A percentile compares a stretch with the other conserved stretches of the same genome.
Evolutionary conservation across 2,888 invertebrate species (phyloP).

Genomic region (Agelastica alni): DNA sequence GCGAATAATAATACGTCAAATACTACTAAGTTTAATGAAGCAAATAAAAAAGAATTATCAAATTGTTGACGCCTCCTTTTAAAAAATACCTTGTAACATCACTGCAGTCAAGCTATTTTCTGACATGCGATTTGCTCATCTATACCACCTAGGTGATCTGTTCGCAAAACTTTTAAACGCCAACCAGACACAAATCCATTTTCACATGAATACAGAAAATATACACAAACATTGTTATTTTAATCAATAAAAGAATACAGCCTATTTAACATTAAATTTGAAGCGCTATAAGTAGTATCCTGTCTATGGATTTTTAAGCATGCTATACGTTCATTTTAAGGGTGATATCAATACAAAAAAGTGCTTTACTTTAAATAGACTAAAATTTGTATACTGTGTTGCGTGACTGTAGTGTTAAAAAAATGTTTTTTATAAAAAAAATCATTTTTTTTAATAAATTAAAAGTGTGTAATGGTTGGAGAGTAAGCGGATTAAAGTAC

Average conservation of each 20-base stretch:
- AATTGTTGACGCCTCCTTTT: neutral
- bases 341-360: too few species aligned
- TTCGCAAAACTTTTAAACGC: slow-evolving; percentile 11
- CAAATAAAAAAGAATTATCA: too few species aligned
- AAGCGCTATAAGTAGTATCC: slow-evolving; percentile 14
- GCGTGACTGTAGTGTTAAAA: too few species aligned
- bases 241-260: slow-evolving; percentile 10
- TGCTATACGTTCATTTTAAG: slow-evolving; percentile 2
- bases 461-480: too few species aligned
- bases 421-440: too few species aligned
- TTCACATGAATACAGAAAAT: slow-evolving; percentile 1
- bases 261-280: too few species aligned
- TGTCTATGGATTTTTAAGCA: slow-evolving; percentile 8
- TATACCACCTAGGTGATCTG: slow-evolving; percentile 24
- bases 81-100: neutral
- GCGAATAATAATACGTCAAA: too few species aligned
- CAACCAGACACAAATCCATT: slow-evolving; percentile 1
- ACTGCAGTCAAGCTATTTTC: slow-evolving; percentile 18
- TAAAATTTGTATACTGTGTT: too few species aligned
- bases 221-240: slow-evolving; percentile 13
- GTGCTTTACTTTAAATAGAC: too few species aligned
- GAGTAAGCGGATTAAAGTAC: too few species aligned
- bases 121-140: slow-evolving; percentile 32
- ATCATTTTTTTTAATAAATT: too few species aligned
- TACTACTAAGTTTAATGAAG: too few species aligned